Base-by-base conservation (phyloP, 2,797 vertebrate genomes). In the Phrynocephalus guinanensis region DNA sequence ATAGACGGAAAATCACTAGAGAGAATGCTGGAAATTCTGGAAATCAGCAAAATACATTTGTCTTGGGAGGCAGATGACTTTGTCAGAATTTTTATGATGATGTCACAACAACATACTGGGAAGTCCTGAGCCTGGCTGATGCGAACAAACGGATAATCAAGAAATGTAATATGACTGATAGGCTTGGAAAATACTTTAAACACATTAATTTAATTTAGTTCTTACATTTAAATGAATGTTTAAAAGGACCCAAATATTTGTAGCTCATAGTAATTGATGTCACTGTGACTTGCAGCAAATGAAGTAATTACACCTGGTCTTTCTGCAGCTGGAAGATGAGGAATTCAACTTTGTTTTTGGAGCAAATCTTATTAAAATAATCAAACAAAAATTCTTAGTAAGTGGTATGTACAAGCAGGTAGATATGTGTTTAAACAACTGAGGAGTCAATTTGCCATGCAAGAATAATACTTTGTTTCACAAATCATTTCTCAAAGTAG, bases 131-230 rank as follows among this genome's bases (percentile, higher is more conserved):
- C 78, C 66, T 30, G 56, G 71, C 11, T 56, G 48, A 38, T 48
- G 7, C n/a, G 71, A 78, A 86, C 13, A 33, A 70, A 79, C 16
- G 77, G 24, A 16, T 86, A 71, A 79, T 56, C 66, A 79, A 11
- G 70, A 79, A 56, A 22, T 7, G 52, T 18, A 72, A 33, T 44
- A 78, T 60, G 28, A 3, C 30, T 33, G 72, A 38, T 24, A 22
- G 70, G 70, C 52, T 10, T 56, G 52, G 52, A 56, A 56, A 56
- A 56, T 79, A 79, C 70, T 48, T 52, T 22, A 79, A 86, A 38
- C 38, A 86, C 38, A 24, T 86, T 52, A 28, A 8, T 86, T 72
- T 86, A 86, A 86, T 86, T 72, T 38, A 72, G 50, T 70, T 72
- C 68, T 80, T 80, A 33, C 60, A 33, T 80, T n/a, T 86, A 70